These are phyloP conservation scores for Minunthozetes semirufus DNA, from an alignment of 2,888 invertebrate species.

Conservation along the genomic window DNA sequence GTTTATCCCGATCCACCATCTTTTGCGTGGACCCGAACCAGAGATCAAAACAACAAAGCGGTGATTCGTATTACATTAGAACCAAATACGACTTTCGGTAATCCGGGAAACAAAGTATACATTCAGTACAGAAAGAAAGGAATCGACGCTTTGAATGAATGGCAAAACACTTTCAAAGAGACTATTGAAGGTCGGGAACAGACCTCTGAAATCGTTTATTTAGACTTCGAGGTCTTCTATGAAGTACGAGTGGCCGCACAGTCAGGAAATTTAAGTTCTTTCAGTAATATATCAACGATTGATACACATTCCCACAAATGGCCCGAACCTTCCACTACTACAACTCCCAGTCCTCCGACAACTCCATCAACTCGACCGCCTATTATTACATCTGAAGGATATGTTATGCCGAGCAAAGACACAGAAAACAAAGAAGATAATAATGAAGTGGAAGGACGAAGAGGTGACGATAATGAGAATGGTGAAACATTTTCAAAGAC, in stretches of 20 bases:
- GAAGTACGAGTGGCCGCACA: slow-evolving; percentile 1
- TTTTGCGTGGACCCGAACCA: neutral
- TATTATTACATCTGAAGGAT: neutral
- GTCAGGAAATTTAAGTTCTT: neutral
- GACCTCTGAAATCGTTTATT: neutral
- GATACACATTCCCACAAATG: neutral
- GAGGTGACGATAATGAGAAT: neutral
- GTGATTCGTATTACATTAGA: neutral
- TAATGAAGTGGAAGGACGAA: neutral
- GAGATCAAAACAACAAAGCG: neutral
- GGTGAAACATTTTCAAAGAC: neutral
- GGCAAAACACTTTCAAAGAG: neutral
- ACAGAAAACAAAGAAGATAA: neutral
- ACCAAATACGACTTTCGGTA: neutral
- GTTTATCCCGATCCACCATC: slow-evolving; percentile 2
- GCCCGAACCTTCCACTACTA: neutral
- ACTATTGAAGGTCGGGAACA: neutral
- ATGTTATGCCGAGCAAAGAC: neutral
- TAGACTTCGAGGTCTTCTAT: slow-evolving; percentile 4
- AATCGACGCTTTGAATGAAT: neutral
- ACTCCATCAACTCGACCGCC: neutral
- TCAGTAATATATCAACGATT: neutral
- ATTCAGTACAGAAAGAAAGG: slow-evolving; percentile 3
- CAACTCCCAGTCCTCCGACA: neutral
- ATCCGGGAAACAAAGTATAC: neutral